Evolutionary conservation across 2,888 invertebrate species (phyloP).

Genomic region (Allolobophora icterica): DNA sequence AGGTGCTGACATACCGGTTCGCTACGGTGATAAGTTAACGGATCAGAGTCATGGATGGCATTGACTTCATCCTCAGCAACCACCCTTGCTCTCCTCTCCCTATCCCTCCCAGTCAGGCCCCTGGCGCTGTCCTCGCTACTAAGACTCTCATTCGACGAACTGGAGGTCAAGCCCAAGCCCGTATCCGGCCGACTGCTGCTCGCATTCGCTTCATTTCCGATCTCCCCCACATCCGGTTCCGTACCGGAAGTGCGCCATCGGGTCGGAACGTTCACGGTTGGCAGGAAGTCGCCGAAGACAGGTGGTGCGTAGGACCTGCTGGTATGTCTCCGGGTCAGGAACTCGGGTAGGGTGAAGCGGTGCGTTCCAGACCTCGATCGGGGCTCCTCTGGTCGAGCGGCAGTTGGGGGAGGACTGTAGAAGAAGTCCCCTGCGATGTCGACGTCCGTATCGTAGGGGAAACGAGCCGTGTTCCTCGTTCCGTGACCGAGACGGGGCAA

Average conservation of each 20-base stretch:
- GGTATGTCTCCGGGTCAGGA: neutral
- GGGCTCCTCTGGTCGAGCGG: neutral
- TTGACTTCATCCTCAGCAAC: neutral
- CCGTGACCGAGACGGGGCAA: neutral
- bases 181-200: neutral
- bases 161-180: neutral
- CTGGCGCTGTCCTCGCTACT: neutral
- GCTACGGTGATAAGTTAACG: neutral
- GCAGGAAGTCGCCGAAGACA: neutral
- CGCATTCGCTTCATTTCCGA: neutral
- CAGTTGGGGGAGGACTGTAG: neutral
- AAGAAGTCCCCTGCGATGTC: neutral
- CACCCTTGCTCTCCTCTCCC: neutral
- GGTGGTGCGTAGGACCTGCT: neutral
- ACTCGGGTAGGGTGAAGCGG: neutral
- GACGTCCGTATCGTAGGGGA: constrained; percentile 12
- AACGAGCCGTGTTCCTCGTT: neutral
- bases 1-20: neutral
- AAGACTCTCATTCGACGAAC: neutral
- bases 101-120: neutral
- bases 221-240: neutral
- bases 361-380: neutral
- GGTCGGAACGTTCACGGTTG: neutral
- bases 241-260: neutral
- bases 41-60: neutral